Percentiles rank a stretch among this genome's conserved stretches.
phyloP scores from a whole-genome alignment of 2,888 invertebrate species.

The Laothoe populi region DNA sequence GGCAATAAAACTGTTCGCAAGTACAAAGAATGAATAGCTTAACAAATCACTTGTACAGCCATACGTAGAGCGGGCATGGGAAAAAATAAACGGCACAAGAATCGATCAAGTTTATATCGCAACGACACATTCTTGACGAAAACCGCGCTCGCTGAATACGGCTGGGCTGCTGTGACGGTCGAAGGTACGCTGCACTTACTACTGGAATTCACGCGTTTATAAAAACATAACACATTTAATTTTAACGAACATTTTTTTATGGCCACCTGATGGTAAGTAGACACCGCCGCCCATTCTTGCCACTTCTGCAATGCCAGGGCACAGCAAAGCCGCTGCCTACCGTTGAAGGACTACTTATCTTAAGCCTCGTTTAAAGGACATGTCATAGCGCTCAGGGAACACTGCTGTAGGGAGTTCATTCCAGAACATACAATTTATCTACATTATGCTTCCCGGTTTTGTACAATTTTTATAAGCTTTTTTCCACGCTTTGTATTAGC shows the following conservation, averaged over 20 bases:
- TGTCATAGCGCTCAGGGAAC: too few species aligned
- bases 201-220: slow-evolving; percentile 10
- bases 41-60: slow-evolving; percentile 34
- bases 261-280: too few species aligned
- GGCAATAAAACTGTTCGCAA: slow-evolving; percentile 31
- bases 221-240: background rate
- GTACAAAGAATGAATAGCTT: slow-evolving; percentile 31
- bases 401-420: too few species aligned
- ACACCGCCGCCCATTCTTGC: too few species aligned
- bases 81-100: slow-evolving; percentile 42
- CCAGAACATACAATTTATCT: background rate
- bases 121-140: slow-evolving; percentile 51
- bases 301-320: too few species aligned
- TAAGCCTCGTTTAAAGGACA: too few species aligned
- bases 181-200: slow-evolving; percentile 34
- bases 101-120: slow-evolving; percentile 43
- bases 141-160: slow-evolving; percentile 41
- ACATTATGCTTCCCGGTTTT: background rate
- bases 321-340: too few species aligned
- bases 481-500: too few species aligned
- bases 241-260: background rate
- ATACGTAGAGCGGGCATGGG: slow-evolving; percentile 43
- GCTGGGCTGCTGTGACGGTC: slow-evolving; percentile 28
- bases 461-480: too few species aligned
- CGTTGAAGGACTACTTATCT: too few species aligned